A percentile compares a stretch with the other conserved stretches of the same genome.
Evolutionary conservation across 2,797 vertebrate species (phyloP).

Genomic region (Danio tinwini): DNA sequence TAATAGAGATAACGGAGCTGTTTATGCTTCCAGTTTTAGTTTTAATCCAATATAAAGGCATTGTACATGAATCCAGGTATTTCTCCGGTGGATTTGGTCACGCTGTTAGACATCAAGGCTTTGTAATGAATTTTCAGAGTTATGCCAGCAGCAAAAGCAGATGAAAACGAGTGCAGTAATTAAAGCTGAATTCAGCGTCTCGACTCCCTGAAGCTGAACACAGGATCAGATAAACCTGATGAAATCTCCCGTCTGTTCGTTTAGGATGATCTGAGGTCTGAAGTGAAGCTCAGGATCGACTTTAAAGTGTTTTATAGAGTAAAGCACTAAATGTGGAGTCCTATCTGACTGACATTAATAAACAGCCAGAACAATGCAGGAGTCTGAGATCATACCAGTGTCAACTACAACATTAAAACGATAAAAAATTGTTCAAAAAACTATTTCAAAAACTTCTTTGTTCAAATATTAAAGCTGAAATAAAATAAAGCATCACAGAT

Average conservation of each 20-base stretch:
- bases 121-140: background rate
- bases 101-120: background rate
- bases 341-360: too few species aligned
- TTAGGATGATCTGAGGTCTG: background rate
- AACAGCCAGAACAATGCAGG: too few species aligned
- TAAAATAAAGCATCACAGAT: too few species aligned
- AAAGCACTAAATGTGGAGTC: too few species aligned
- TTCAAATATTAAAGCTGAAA: too few species aligned
- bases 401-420: too few species aligned
- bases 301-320: too few species aligned
- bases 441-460: too few species aligned
- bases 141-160: background rate
- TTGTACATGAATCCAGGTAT: background rate
- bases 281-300: background rate
- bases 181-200: conserved; percentile 16
- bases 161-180: background rate
- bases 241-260: conserved; percentile 1
- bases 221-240: background rate
- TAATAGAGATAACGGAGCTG: background rate
- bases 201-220: background rate
- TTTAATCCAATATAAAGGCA: background rate
- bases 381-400: too few species aligned
- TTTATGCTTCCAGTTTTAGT: background rate
- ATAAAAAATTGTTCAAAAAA: too few species aligned
- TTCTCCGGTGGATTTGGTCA: background rate